Evolutionary conservation across 2,797 vertebrate genomes (phyloP).

Genomic region (Micropoecilia bifurca): DNA sequence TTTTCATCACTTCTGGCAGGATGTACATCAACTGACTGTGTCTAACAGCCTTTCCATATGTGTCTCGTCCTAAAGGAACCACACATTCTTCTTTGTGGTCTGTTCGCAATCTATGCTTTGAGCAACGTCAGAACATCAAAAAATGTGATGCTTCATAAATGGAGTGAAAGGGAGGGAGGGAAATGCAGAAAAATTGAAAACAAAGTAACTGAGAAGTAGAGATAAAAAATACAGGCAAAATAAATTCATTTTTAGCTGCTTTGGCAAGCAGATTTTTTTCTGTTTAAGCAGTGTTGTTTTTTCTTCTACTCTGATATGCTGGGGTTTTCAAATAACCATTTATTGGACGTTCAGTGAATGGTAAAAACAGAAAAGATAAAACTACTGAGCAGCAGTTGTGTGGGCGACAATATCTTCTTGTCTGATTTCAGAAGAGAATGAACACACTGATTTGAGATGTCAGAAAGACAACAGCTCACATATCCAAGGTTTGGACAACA

Average conservation of each 20-base stretch:
- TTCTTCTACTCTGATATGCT: neutral
- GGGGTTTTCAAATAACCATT: neutral
- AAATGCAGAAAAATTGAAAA: conserved; percentile 20
- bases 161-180: neutral
- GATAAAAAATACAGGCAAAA: conserved; percentile 49
- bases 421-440: neutral
- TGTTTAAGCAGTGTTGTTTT: neutral
- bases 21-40: conserved; percentile 16
- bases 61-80: conserved; percentile 51
- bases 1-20: conserved; percentile 53
- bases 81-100: conserved; percentile 57
- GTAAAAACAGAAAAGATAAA: neutral
- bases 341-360: neutral
- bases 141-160: conserved; percentile 2
- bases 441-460: neutral
- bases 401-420: neutral
- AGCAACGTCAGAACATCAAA: neutral
- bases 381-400: neutral
- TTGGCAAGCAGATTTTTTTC: neutral
- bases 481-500: neutral
- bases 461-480: neutral
- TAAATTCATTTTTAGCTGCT: conserved; percentile 33
- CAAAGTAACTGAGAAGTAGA: conserved; percentile 58
- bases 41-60: conserved; percentile 16
- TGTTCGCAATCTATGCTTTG: conserved; percentile 1